Evolutionary conservation across 2,888 invertebrate species (phyloP).

Genomic region (Caenorhabditis sp.): DNA sequence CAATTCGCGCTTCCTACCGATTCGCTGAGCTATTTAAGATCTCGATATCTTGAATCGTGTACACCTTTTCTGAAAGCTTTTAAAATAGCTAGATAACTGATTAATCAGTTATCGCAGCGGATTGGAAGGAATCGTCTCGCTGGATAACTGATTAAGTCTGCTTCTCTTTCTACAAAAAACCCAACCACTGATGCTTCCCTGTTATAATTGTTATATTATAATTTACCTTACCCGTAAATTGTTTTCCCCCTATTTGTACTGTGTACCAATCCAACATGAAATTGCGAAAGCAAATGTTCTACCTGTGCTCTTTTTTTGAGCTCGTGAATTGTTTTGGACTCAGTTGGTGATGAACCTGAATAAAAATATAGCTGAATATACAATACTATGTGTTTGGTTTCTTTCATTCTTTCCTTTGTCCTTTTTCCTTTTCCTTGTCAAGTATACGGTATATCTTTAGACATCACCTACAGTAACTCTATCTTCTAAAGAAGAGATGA

Average conservation of each 20-base stretch:
- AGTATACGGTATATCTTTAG: background rate
- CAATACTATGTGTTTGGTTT: conserved; percentile 7
- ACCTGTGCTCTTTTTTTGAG: conserved; percentile 17
- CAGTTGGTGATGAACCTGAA: conserved; percentile 20
- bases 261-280: conserved; percentile 39
- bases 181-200: background rate
- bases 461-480: conserved; percentile 24
- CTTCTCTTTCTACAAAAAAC: too few relatives aligned
- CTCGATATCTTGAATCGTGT: conserved; percentile 62
- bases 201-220: too few relatives aligned
- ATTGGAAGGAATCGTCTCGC: conserved; percentile 49
- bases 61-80: conserved; percentile 28
- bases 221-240: conserved; percentile 37
- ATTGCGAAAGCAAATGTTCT: background rate
- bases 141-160: conserved; percentile 61
- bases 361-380: conserved; percentile 37
- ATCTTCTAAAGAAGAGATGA: conserved; percentile 50
- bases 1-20: conserved; percentile 32
- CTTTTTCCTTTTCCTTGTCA: conserved; percentile 3
- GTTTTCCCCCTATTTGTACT: conserved; percentile 31
- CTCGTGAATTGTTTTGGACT: conserved; percentile 27
- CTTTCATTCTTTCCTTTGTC: too few relatives aligned
- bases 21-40: conserved; percentile 67
- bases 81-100: conserved; percentile 64
- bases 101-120: conserved; percentile 61